Percentiles rank a stretch among this genome's conserved stretches.
phyloP scores from a whole-genome alignment of 2,888 invertebrate genomes.

The Schizaphis graminum region DNA sequence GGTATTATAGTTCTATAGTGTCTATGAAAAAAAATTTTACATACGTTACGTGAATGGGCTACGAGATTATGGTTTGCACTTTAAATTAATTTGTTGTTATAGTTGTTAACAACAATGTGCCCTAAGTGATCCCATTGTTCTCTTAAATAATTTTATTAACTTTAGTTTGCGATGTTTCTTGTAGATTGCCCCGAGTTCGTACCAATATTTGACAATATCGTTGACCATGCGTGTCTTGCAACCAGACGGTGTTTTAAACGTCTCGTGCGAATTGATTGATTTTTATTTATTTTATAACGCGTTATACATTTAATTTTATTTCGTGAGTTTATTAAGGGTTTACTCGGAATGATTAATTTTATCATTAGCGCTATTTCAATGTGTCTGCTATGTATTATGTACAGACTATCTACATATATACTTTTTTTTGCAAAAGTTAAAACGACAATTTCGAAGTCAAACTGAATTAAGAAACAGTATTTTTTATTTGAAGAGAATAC shows the following conservation, averaged over 20 bases:
- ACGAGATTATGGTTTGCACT: background rate
- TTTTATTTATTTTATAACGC: background rate
- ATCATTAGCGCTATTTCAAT: background rate
- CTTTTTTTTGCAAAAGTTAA: background rate
- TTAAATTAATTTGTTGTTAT: slow-evolving; percentile 24
- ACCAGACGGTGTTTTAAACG: background rate
- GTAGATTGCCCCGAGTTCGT: background rate
- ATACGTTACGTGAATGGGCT: background rate
- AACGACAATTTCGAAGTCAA: background rate
- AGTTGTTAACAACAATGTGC: background rate
- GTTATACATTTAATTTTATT: background rate
- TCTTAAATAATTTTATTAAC: background rate
- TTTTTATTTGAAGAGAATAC: background rate
- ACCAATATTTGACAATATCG: background rate
- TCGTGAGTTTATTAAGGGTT: background rate
- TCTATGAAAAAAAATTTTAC: background rate
- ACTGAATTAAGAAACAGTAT: background rate
- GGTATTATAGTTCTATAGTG: background rate
- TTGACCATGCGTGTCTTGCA: background rate
- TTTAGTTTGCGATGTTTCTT: background rate
- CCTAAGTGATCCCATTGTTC: background rate
- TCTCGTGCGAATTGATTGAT: background rate
- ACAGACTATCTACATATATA: background rate
- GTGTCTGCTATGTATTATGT: background rate
- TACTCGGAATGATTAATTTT: background rate